Conservation (phyloP, 2,797 vertebrate genomes). For the Psittacula derbiana region DNA sequence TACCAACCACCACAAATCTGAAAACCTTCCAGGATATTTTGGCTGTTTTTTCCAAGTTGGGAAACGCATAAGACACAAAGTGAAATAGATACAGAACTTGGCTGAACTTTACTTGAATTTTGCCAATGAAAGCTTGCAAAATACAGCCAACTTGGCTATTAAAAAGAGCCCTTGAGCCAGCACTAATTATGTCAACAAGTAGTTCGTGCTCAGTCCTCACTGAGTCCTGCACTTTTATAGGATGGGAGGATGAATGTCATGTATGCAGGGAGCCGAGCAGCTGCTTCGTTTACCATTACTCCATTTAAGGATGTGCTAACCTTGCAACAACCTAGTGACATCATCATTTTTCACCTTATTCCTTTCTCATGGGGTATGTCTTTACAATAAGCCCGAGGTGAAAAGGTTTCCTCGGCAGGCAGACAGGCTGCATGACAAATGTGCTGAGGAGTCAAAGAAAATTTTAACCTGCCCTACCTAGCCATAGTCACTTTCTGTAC, state of each 20-base stretch:
- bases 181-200: constrained; percentile 84
- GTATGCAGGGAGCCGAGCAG: constrained; percentile 72
- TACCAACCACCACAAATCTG: constrained; percentile 64
- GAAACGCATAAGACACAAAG: constrained; percentile 59
- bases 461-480: constrained; percentile 70
- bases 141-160: constrained; percentile 75
- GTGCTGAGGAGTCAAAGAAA: constrained; percentile 72
- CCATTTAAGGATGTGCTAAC: constrained; percentile 91
- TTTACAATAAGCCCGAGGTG: constrained; percentile 77
- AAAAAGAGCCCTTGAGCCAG: constrained; percentile 67
- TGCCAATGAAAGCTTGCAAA: constrained; percentile 76
- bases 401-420: constrained; percentile 73
- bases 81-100: constrained; percentile 79
- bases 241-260: constrained; percentile 24
- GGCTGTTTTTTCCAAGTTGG: constrained; percentile 55
- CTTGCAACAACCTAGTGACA: constrained; percentile 88
- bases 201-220: constrained; percentile 85
- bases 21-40: constrained; percentile 64
- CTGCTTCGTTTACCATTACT: constrained; percentile 73
- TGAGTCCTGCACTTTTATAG: constrained; percentile 72
- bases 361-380: constrained; percentile 73
- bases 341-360: constrained; percentile 85
- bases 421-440: constrained; percentile 64
- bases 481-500: constrained; percentile 38
- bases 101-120: constrained; percentile 76